Percentiles rank a stretch among this genome's conserved stretches.
Conservation (phyloP, 2,113 vertebrate species). For the Catharus bicknelli region DNA sequence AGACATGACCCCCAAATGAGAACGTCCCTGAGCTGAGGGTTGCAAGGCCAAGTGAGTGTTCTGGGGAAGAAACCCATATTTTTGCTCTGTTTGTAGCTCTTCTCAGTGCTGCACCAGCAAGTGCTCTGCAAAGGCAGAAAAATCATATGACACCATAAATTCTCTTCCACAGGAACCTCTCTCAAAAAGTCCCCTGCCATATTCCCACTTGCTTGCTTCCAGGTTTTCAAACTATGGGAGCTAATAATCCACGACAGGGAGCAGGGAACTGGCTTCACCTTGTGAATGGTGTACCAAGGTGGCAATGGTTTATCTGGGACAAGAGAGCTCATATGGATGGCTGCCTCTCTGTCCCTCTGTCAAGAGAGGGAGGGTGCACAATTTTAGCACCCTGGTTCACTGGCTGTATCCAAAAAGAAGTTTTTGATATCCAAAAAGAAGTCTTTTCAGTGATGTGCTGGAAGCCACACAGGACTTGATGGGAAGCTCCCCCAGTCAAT, state of each 20-base stretch:
- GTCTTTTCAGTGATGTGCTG: accelerated
- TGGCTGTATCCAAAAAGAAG: accelerated
- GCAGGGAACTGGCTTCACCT: not conserved
- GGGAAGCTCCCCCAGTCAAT: not conserved
- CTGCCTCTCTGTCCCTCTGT: not conserved
- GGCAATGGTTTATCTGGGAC: not conserved
- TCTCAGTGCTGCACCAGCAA: not conserved
- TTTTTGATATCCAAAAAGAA: not conserved
- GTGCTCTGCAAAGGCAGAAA: not conserved
- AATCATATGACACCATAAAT: not conserved
- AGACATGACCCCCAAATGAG: not conserved
- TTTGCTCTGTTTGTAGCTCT: not conserved
- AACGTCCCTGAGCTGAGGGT: not conserved
- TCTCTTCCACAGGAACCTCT: not conserved
- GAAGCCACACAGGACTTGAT: not conserved
- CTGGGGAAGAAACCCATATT: not conserved
- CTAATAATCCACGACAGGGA: not conserved
- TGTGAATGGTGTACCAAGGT: not conserved
- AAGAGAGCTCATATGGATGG: not conserved
- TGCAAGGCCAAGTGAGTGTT: not conserved
- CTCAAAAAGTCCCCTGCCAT: not conserved
- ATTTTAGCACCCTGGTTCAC: not conserved
- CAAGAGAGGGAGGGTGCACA: not conserved
- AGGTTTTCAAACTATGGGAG: not conserved
- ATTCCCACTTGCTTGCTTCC: not conserved